Evolutionary conservation across 2,113 vertebrate species (phyloP).

Genomic region (Thunnus maccoyii): DNA sequence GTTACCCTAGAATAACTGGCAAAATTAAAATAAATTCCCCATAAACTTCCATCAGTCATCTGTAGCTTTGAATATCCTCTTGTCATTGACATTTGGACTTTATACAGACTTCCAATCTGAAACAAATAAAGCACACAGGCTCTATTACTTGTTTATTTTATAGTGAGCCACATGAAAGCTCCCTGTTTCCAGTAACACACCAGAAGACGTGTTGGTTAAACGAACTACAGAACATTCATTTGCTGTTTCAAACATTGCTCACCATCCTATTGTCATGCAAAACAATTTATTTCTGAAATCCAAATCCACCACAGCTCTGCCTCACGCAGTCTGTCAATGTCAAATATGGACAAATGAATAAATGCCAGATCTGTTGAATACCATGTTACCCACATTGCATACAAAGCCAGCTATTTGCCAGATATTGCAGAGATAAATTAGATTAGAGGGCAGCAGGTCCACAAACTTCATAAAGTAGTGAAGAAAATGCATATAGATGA

Average conservation of each 20-base stretch:
- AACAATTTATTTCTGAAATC: slow-evolving; percentile 47
- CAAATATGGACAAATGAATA: slow-evolving; percentile 30
- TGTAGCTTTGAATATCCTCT: slow-evolving; percentile 18
- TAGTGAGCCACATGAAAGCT: slow-evolving; percentile 55
- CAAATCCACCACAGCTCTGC: slow-evolving; percentile 24
- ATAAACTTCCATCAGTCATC: slow-evolving; percentile 21
- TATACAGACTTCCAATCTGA: slow-evolving; percentile 33
- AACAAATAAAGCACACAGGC: slow-evolving; percentile 52
- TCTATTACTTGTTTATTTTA: slow-evolving; percentile 60
- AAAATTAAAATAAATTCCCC: slow-evolving; percentile 21
- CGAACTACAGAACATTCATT: slow-evolving; percentile 44
- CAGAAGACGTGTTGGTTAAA: slow-evolving; percentile 41
- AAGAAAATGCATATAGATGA: not conserved
- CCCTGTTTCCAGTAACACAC: slow-evolving; percentile 58
- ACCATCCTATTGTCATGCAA: slow-evolving; percentile 46
- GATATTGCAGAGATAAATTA: slow-evolving; percentile 19
- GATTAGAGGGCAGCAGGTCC: not conserved
- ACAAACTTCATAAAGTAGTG: not conserved
- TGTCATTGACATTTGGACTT: slow-evolving; percentile 32
- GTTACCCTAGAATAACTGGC: slow-evolving; percentile 6
- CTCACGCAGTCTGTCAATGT: slow-evolving; percentile 30
- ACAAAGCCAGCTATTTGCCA: slow-evolving; percentile 24
- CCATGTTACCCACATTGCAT: slow-evolving; percentile 23
- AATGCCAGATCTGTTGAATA: slow-evolving; percentile 4
- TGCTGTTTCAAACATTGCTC: slow-evolving; percentile 41